These are phyloP conservation scores for Euschistus heros DNA, from an alignment of 1,140 invertebrate genomes.

Conservation along the genomic window DNA sequence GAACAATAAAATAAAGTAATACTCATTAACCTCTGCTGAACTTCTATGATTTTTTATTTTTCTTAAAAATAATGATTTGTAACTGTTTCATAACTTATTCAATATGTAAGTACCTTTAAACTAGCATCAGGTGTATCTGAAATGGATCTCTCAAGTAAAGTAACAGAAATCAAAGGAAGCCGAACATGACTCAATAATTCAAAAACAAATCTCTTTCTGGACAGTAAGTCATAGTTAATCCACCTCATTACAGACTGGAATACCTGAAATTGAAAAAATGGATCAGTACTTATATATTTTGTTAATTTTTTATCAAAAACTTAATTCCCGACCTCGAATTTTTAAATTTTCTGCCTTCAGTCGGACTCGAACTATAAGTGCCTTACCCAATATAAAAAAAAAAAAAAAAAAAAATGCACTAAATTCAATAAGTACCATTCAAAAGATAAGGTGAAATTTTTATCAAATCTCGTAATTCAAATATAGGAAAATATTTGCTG, in stretches of 20 bases:
- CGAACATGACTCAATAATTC: constrained; percentile 76
- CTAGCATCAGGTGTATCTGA: constrained; percentile 70
- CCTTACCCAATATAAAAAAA: too few relatives aligned
- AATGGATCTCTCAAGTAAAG: constrained; percentile 68
- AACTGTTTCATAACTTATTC: background rate
- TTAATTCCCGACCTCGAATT: too few relatives aligned
- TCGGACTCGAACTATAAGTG: too few relatives aligned
- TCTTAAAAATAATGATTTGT: background rate
- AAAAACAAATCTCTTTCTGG: constrained; percentile 72
- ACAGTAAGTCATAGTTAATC: constrained; percentile 73
- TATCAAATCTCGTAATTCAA: too few relatives aligned
- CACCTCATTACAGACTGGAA: constrained; percentile 83
- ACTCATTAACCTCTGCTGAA: too few relatives aligned
- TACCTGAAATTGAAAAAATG: constrained; percentile 43
- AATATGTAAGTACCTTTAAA: constrained; percentile 41
- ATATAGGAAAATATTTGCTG: too few relatives aligned
- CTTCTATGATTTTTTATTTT: background rate
- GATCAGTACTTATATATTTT: too few relatives aligned
- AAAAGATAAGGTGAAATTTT: too few relatives aligned
- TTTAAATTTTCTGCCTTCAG: too few relatives aligned
- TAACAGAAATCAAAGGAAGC: constrained; percentile 71
- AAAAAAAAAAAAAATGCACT: too few relatives aligned
- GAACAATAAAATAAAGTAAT: background rate
- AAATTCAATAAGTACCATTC: too few relatives aligned
- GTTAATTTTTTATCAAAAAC: too few relatives aligned